Evolutionary conservation across 1,140 invertebrate species (phyloP).

Genomic region (Pissodes strobi): DNA sequence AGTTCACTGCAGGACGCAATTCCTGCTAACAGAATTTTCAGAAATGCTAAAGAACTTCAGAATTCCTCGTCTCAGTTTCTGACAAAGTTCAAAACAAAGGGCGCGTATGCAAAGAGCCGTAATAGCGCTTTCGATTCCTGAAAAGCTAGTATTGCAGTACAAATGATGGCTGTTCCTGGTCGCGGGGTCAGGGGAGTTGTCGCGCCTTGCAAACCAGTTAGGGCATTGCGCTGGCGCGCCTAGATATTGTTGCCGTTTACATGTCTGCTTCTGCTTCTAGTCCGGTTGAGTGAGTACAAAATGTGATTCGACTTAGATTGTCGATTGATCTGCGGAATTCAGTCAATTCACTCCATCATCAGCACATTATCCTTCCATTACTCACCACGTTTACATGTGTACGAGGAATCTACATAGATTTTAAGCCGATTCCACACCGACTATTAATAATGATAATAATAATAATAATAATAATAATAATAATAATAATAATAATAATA

Average conservation of each 20-base stretch:
- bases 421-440: no score
- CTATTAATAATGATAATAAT: no score
- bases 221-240: not conserved
- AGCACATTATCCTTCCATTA: no score
- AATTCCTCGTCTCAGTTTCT: not conserved
- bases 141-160: constrained; percentile 10
- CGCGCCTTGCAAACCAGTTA: constrained; percentile 7
- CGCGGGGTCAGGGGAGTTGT: not conserved
- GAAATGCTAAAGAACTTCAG: not conserved
- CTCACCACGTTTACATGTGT: no score
- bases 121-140: constrained; percentile 4
- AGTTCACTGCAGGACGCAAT: not conserved
- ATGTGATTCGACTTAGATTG: not conserved
- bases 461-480: no score
- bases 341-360: no score
- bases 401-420: no score
- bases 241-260: not conserved
- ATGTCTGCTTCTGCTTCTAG: not conserved
- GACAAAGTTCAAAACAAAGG: not conserved
- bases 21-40: not conserved
- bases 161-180: not conserved
- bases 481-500: no score
- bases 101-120: not conserved
- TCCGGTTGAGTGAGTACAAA: constrained; percentile 2
- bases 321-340: no score